Conservation (phyloP, 2,888 invertebrate species). For the Lasius platythorax region DNA sequence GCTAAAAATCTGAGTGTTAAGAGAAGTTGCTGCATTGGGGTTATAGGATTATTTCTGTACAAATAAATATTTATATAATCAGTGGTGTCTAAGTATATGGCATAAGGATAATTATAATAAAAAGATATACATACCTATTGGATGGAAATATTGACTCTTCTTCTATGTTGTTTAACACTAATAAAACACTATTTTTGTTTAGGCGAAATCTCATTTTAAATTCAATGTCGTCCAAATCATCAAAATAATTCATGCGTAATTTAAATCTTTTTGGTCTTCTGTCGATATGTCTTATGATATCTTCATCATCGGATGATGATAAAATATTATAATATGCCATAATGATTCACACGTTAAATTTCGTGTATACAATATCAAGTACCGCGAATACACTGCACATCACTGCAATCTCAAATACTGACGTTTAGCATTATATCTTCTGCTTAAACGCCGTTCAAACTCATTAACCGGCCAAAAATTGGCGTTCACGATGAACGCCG, state of each 20-base stretch:
- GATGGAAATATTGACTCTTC: neutral
- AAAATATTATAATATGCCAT: slow-evolving; percentile 30
- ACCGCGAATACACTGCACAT: no score
- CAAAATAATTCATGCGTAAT: slow-evolving; percentile 8
- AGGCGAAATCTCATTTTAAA: no score
- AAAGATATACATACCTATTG: neutral
- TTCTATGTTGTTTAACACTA: neutral
- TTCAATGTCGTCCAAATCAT: slow-evolving; percentile 7
- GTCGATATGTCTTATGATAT: neutral
- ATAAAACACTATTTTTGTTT: slow-evolving; percentile 7
- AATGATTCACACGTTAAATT: neutral
- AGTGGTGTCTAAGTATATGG: neutral
- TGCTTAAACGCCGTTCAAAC: no score
- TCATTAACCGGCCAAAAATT: no score
- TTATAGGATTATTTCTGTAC: slow-evolving; percentile 25
- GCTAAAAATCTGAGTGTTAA: slow-evolving; percentile 22
- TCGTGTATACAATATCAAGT: no score
- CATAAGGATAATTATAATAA: neutral
- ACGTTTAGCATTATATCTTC: neutral
- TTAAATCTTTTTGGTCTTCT: slow-evolving; percentile 6
- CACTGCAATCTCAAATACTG: slow-evolving; percentile 16
- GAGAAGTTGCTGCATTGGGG: slow-evolving; percentile 13
- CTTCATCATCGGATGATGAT: slow-evolving; percentile 18
- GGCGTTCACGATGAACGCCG: no score
- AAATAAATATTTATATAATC: slow-evolving; percentile 24